phyloP scores from a whole-genome alignment of 1,140 invertebrate genomes.

The Formica selysi region DNA sequence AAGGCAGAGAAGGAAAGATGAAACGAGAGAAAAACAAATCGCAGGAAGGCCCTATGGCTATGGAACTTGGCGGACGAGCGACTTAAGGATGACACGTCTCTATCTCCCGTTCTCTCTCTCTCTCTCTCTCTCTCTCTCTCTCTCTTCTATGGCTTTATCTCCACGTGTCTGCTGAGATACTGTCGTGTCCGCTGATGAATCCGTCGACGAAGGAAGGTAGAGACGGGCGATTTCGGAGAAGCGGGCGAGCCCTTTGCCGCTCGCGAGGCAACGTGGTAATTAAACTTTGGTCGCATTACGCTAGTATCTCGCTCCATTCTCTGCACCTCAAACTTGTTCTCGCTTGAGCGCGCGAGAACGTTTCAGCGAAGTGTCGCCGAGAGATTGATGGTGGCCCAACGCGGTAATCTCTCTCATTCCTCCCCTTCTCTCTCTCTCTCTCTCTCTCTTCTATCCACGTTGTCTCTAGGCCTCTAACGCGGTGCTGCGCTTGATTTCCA shows the following conservation, averaged over 20 bases:
- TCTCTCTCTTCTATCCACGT: background rate
- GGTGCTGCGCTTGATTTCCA: slow-evolving; percentile 70
- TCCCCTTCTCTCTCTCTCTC: slow-evolving; percentile 53
- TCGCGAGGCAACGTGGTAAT: slow-evolving; percentile 83
- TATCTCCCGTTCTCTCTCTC: slow-evolving; percentile 41
- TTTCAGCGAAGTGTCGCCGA: slow-evolving; percentile 71
- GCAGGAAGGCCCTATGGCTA: slow-evolving; percentile 64
- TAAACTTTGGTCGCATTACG: slow-evolving; percentile 85
- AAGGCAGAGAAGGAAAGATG: slow-evolving; percentile 53
- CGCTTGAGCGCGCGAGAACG: slow-evolving; percentile 28
- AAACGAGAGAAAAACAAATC: slow-evolving; percentile 67
- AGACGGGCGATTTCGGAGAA: slow-evolving; percentile 53
- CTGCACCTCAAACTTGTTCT: slow-evolving; percentile 26
- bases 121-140: slow-evolving; percentile 30
- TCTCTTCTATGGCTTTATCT: slow-evolving; percentile 48
- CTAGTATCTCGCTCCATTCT: slow-evolving; percentile 34
- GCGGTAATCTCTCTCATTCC: slow-evolving; percentile 56
- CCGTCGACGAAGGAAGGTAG: slow-evolving; percentile 54
- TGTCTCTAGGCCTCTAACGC: slow-evolving; percentile 45
- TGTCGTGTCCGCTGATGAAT: slow-evolving; percentile 72
- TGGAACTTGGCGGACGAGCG: slow-evolving; percentile 71
- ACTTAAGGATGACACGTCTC: slow-evolving; percentile 64
- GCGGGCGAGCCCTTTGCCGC: slow-evolving; percentile 21
- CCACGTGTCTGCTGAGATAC: slow-evolving; percentile 45
- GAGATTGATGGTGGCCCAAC: slow-evolving; percentile 80